Conservation (phyloP, 1,140 invertebrate genomes). For the Chelonus insularis region DNA sequence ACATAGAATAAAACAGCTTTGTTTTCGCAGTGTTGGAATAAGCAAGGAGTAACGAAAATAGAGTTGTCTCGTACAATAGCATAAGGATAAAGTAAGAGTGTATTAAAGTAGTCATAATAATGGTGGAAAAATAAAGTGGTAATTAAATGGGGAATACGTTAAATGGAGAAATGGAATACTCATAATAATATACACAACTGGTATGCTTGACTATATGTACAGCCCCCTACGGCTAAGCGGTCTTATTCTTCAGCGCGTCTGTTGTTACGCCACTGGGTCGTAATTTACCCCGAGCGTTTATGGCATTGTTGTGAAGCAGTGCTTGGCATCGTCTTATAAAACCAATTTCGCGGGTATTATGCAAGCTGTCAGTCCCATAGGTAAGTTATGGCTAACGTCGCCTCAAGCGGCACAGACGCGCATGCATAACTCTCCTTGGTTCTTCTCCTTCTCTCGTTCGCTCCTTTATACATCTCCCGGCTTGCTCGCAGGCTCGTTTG, state of each 20-base stretch:
- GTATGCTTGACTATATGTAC: not conserved
- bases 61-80: no score
- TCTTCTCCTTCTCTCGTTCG: constrained; percentile 19
- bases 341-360: constrained; percentile 60
- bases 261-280: constrained; percentile 48
- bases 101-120: no score
- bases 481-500: constrained; percentile 1
- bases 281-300: constrained; percentile 57
- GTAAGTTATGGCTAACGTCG: constrained; percentile 54
- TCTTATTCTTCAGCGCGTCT: constrained; percentile 23
- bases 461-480: constrained; percentile 6
- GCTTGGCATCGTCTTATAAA: constrained; percentile 57
- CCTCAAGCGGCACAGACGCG: constrained; percentile 46
- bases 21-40: no score
- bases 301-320: constrained; percentile 56
- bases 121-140: not conserved
- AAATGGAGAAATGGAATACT: not conserved
- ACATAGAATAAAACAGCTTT: no score
- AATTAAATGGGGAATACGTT: constrained; percentile 2
- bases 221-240: constrained; percentile 2
- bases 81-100: no score
- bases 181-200: not conserved
- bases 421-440: constrained; percentile 37
- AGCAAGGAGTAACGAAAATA: no score
- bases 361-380: constrained; percentile 57